Evolutionary conservation across 2,888 invertebrate genomes (phyloP).

Genomic region (Rhingia rostrata): DNA sequence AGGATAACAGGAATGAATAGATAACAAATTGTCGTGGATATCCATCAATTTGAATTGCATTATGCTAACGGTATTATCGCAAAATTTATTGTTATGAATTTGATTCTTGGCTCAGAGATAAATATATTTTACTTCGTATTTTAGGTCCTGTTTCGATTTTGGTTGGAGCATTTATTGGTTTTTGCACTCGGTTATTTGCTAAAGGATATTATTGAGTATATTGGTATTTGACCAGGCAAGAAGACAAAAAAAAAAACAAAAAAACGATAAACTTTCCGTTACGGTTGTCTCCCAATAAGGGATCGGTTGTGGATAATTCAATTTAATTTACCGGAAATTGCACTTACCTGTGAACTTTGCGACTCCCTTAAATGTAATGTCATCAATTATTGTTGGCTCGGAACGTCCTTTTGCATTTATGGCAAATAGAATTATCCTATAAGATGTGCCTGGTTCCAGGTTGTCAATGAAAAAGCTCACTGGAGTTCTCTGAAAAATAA

Average conservation of each 20-base stretch:
- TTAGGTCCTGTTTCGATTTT: too few species aligned
- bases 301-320: conserved; percentile 48
- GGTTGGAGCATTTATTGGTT: not conserved
- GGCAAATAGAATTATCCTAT: conserved; percentile 92
- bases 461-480: conserved; percentile 83
- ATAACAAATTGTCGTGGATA: conserved; percentile 56
- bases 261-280: not conserved
- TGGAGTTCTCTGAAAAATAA: conserved; percentile 80
- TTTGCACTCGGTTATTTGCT: conserved; percentile 8
- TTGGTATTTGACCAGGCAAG: conserved; percentile 3
- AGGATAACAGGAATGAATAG: conserved; percentile 67
- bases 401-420: conserved; percentile 94
- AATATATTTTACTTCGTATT: conserved; percentile 1
- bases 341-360: conserved; percentile 92
- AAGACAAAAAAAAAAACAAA: too few species aligned
- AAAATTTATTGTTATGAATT: conserved; percentile 63
- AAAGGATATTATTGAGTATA: not conserved
- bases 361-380: conserved; percentile 92
- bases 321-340: conserved; percentile 65
- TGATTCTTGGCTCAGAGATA: conserved; percentile 30
- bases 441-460: conserved; percentile 89
- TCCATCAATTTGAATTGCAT: conserved; percentile 70
- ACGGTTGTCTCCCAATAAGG: conserved; percentile 11
- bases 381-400: conserved; percentile 91
- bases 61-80: conserved; percentile 55